Evolutionary conservation across 2,888 invertebrate species (phyloP).

Genomic region (Eupithecia vulgata): DNA sequence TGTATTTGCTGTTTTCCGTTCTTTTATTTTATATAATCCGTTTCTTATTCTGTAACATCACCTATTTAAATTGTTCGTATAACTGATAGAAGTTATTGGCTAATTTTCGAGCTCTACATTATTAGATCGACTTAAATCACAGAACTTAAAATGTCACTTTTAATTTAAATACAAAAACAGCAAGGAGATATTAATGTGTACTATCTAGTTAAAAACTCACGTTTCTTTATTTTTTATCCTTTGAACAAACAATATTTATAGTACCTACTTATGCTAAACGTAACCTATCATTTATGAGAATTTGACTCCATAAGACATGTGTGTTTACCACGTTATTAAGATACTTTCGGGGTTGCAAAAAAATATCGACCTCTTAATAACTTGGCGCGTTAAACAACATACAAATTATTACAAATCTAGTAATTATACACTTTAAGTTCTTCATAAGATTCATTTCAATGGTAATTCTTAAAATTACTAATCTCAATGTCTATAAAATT

Average conservation of each 20-base stretch:
- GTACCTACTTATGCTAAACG: conserved; percentile 37
- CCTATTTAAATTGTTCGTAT: conserved; percentile 4
- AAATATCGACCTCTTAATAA: conserved; percentile 50
- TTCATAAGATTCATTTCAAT: conserved; percentile 72
- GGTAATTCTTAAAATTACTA: conserved; percentile 68
- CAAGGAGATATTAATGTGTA: conserved; percentile 23
- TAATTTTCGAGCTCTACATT: background rate
- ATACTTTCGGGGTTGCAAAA: conserved; percentile 63
- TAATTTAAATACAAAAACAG: conserved; percentile 18
- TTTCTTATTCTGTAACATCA: background rate
- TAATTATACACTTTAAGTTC: conserved; percentile 57
- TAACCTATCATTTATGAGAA: conserved; percentile 39
- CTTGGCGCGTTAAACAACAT: conserved; percentile 59
- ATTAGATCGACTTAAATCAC: conserved; percentile 27
- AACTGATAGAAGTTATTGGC: background rate
- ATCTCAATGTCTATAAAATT: conserved; percentile 57
- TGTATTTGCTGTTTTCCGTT: background rate
- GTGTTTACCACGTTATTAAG: conserved; percentile 46
- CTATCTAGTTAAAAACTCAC: conserved; percentile 33
- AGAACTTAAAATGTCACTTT: conserved; percentile 12
- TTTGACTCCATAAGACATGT: conserved; percentile 37
- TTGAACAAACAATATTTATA: conserved; percentile 35
- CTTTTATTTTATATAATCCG: background rate
- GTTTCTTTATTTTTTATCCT: conserved; percentile 30
- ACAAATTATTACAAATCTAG: conserved; percentile 64